A percentile compares a stretch with the other conserved stretches of the same genome.
Conservation (phyloP, 2,888 invertebrate species). For the Micoletzkya japonica region DNA sequence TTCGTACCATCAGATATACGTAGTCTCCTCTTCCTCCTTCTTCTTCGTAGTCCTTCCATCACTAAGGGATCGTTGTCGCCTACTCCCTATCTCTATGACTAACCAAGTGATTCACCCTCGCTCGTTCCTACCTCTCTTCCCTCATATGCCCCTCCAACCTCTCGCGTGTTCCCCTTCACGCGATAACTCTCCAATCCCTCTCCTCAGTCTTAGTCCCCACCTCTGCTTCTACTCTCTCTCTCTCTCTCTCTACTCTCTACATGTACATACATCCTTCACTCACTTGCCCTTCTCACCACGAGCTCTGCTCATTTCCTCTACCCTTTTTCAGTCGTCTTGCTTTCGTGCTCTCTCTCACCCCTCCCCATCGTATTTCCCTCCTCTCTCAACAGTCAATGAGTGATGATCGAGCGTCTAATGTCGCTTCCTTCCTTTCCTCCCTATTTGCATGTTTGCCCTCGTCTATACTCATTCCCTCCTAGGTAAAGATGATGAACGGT, state of each 20-base stretch:
- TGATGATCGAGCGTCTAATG: no score
- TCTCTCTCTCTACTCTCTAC: not conserved
- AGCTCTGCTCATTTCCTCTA: not conserved
- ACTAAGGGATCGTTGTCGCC: no score
- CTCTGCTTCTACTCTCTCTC: not conserved
- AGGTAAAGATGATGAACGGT: constrained; percentile 54
- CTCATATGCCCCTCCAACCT: not conserved
- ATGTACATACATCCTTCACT: not conserved
- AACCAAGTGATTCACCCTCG: no score
- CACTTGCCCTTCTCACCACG: not conserved
- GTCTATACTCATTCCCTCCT: not conserved
- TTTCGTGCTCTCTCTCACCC: not conserved
- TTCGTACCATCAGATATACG: no score
- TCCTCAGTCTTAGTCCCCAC: not conserved
- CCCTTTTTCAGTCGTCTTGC: not conserved
- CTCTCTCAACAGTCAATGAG: not conserved
- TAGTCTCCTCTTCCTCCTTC: no score
- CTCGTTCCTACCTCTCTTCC: constrained; percentile 1
- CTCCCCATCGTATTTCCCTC: not conserved
- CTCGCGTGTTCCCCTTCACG: not conserved
- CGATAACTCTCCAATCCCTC: constrained; percentile 8
- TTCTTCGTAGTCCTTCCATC: no score
- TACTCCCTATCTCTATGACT: no score
- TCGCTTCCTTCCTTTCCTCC: not conserved
- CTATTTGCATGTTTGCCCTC: not conserved